Evolutionary conservation across 2,888 invertebrate genomes (phyloP).

Genomic region (Subacronicta megacephala): DNA sequence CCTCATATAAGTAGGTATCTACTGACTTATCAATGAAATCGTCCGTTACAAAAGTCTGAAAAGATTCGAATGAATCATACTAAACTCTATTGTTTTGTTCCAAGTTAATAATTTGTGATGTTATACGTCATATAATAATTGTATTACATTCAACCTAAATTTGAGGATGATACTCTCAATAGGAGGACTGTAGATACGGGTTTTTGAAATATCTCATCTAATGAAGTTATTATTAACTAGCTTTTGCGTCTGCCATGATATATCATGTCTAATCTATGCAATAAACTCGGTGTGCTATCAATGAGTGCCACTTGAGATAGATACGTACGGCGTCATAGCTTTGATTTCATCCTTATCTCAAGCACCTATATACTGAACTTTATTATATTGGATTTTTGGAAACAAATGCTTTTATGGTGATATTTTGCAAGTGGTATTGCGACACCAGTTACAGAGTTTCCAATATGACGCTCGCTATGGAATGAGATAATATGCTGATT

Average conservation of each 20-base stretch:
- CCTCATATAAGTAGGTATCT: too few relatives aligned
- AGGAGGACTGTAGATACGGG: background rate
- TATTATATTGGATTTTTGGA: constrained; percentile 41
- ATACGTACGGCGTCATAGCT: constrained; percentile 71
- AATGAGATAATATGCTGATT: too few relatives aligned
- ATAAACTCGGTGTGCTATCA: constrained; percentile 59
- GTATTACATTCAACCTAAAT: too few relatives aligned
- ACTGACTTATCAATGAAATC: too few relatives aligned
- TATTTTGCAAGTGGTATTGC: background rate
- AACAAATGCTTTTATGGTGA: constrained; percentile 14
- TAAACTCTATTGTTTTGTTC: too few relatives aligned
- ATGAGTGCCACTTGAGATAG: constrained; percentile 71
- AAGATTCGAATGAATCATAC: too few relatives aligned
- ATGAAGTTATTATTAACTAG: constrained; percentile 55
- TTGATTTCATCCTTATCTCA: constrained; percentile 69
- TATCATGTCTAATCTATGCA: constrained; percentile 48
- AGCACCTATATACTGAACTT: constrained; percentile 45
- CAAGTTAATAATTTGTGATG: too few relatives aligned
- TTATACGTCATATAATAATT: too few relatives aligned
- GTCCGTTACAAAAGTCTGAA: too few relatives aligned
- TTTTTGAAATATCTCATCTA: background rate
- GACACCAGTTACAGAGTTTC: too few relatives aligned
- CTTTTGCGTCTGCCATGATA: constrained; percentile 35
- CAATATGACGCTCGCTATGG: too few relatives aligned
- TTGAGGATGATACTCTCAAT: too few relatives aligned